Percentiles rank a stretch among this genome's conserved stretches.
These are phyloP conservation scores for Oligia strigilis DNA, from an alignment of 2,888 invertebrate species.

Conservation along the genomic window DNA sequence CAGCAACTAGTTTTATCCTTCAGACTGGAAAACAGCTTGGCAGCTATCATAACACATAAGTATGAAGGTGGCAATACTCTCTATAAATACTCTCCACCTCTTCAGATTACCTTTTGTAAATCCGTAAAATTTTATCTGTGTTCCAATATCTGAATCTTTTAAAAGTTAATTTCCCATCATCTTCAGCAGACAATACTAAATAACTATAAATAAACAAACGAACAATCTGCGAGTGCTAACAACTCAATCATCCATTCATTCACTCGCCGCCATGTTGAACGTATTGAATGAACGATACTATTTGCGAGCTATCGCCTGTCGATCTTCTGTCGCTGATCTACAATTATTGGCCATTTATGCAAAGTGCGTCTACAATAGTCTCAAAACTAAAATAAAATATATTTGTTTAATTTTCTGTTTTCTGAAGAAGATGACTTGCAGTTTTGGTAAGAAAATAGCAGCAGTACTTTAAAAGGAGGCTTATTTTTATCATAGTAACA, in stretches of 20 bases:
- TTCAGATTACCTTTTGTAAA: background rate
- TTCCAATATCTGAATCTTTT: background rate
- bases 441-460: background rate
- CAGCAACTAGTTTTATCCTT: background rate
- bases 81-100: background rate
- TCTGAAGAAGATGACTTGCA: background rate
- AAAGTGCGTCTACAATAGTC: slow-evolving; percentile 49
- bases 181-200: slow-evolving; percentile 19
- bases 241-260: slow-evolving; percentile 83
- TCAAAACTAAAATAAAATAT: background rate
- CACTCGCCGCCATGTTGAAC: slow-evolving; percentile 65
- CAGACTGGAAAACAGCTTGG: background rate
- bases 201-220: slow-evolving; percentile 28
- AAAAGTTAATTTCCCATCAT: slow-evolving; percentile 23
- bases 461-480: background rate
- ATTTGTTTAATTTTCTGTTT: background rate
- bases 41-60: background rate
- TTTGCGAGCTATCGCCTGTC: slow-evolving; percentile 58
- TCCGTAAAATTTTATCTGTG: background rate
- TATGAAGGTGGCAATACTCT: background rate
- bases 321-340: slow-evolving; percentile 69
- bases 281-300: slow-evolving; percentile 69
- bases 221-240: slow-evolving; percentile 74
- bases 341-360: slow-evolving; percentile 62
- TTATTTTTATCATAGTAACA: background rate